Conservation (phyloP, 2,888 invertebrate species). For the Acronicta alni region DNA sequence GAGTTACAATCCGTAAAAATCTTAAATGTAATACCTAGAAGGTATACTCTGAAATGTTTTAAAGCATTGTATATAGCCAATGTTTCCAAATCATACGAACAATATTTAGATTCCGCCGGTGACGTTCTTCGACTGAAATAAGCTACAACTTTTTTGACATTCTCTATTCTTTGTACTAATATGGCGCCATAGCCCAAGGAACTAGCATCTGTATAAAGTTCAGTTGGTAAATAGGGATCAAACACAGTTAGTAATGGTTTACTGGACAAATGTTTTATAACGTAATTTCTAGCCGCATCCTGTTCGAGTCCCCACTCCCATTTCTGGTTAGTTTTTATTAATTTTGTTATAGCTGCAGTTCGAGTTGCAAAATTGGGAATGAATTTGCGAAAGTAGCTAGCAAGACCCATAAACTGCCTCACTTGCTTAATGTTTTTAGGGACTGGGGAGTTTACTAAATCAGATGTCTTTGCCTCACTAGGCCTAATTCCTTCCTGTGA, state of each 20-base stretch:
- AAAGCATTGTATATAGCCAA: too few species aligned
- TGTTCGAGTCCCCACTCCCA: constrained; percentile 13
- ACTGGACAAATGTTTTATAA: constrained; percentile 43
- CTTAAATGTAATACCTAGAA: too few species aligned
- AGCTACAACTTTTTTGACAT: constrained; percentile 53
- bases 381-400: constrained; percentile 6
- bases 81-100: too few species aligned
- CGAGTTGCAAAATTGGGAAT: constrained; percentile 1
- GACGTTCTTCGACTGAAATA: constrained; percentile 3
- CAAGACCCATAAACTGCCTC: neutral
- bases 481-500: constrained; percentile 9
- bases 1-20: too few species aligned
- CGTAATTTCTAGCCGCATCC: constrained; percentile 15
- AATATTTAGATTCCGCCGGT: too few species aligned
- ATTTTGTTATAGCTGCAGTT: constrained; percentile 2
- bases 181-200: constrained; percentile 47
- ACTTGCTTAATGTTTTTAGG: neutral
- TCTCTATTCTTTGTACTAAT: constrained; percentile 23
- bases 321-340: constrained; percentile 1
- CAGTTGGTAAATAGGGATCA: constrained; percentile 46
- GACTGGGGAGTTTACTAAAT: neutral
- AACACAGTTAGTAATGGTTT: constrained; percentile 53
- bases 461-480: constrained; percentile 1
- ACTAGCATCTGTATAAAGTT: constrained; percentile 56
- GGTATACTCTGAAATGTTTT: too few species aligned